A percentile compares a stretch with the other conserved stretches of the same genome.
phyloP scores from a whole-genome alignment of 2,888 invertebrate genomes.

The Blomia tropicalis region DNA sequence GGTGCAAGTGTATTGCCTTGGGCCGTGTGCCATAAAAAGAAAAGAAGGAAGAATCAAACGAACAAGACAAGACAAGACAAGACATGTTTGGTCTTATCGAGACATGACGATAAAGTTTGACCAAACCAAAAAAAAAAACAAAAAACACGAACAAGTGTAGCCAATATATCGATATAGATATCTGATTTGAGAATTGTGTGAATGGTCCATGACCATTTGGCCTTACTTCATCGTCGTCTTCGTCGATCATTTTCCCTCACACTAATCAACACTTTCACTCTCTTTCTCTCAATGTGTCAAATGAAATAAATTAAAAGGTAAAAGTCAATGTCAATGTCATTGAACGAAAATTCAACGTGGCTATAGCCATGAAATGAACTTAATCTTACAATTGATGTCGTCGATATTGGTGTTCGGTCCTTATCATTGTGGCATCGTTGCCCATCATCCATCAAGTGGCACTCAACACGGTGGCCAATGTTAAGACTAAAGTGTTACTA shows the following conservation, averaged over 20 bases:
- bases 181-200: too few relatives aligned
- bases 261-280: constrained; percentile 15
- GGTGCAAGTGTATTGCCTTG: constrained; percentile 9
- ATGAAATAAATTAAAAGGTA: background rate
- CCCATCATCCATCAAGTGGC: constrained; percentile 3
- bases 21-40: background rate
- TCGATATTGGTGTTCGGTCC: background rate
- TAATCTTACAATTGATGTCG: background rate
- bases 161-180: too few relatives aligned
- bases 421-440: constrained; percentile 11
- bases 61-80: background rate
- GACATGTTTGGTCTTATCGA: too few relatives aligned
- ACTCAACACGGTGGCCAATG: constrained; percentile 10
- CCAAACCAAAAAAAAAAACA: too few relatives aligned
- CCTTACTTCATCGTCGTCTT: background rate
- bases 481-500: background rate
- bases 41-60: background rate
- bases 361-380: background rate
- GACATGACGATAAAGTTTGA: too few relatives aligned
- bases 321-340: background rate
- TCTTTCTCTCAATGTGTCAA: background rate
- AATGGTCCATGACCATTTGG: background rate
- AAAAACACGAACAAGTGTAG: too few relatives aligned
- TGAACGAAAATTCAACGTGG: background rate
- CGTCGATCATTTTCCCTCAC: background rate